Evolutionary conservation across 2,113 vertebrate species (phyloP).

Genomic region (Myrmecophaga tridactyla): DNA sequence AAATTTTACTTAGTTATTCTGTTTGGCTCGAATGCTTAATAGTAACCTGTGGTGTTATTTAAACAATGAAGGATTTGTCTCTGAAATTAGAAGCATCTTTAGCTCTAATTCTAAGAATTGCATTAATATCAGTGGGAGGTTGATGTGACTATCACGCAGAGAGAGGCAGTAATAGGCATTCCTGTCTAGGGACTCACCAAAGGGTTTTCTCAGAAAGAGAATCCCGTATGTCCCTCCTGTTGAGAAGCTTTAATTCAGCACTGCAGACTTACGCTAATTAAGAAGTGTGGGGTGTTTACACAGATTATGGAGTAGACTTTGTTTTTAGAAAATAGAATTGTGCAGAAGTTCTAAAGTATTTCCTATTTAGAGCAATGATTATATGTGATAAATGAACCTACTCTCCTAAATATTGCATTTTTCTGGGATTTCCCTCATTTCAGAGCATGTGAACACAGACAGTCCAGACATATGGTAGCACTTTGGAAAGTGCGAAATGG

Average conservation of each 20-base stretch:
- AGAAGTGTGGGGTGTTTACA: background rate
- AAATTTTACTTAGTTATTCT: conserved; percentile 1
- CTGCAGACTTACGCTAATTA: conserved; percentile 51
- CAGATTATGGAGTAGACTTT: conserved; percentile 22
- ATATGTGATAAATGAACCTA: background rate
- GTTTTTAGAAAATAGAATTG: conserved; percentile 48
- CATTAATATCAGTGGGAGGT: conserved; percentile 59
- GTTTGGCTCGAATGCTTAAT: conserved; percentile 46
- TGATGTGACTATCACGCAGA: conserved; percentile 25
- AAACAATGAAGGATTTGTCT: conserved; percentile 61
- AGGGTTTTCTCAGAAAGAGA: background rate
- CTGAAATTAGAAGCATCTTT: conserved; percentile 40
- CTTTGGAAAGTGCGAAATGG: background rate
- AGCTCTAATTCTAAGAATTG: conserved; percentile 47
- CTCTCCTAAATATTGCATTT: background rate
- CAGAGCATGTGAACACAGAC: background rate
- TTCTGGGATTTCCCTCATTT: background rate
- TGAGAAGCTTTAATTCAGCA: conserved; percentile 54
- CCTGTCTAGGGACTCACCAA: background rate
- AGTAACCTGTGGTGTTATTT: conserved; percentile 44
- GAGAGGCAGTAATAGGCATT: conserved; percentile 43
- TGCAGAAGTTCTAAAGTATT: conserved; percentile 13
- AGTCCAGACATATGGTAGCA: background rate
- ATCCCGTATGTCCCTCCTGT: conserved; percentile 36
- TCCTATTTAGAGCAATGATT: conserved; percentile 28